Percentiles rank a stretch among this genome's conserved stretches.
Conservation (phyloP, 30 jellyfish, hydroid and myxozoan species). For the Pseudorhiza aurosa region DNA sequence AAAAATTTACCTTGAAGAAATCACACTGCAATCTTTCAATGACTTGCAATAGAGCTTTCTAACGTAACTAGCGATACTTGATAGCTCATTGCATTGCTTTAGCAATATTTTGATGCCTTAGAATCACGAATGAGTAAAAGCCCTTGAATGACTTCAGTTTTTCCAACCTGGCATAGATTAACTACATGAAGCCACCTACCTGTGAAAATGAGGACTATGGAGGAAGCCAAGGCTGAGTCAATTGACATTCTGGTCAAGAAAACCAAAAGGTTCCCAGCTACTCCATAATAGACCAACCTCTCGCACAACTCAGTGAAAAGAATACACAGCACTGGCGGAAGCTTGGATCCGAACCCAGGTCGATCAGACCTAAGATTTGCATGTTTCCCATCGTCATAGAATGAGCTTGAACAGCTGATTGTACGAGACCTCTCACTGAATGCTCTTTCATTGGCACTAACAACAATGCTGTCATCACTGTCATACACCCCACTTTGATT, state of each 20-base stretch:
- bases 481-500: too few relatives aligned
- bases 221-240: slow-evolving; percentile 48
- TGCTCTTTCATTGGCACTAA: background rate
- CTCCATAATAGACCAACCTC: slow-evolving; percentile 74
- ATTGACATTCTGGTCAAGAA: slow-evolving; percentile 48
- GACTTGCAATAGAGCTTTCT: too few relatives aligned
- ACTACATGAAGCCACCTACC: slow-evolving; percentile 26
- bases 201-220: slow-evolving; percentile 73
- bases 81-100: too few relatives aligned
- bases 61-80: too few relatives aligned
- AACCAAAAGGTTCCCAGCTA: slow-evolving; percentile 77
- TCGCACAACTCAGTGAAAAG: slow-evolving; percentile 83
- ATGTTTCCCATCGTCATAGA: background rate
- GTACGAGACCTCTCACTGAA: slow-evolving; percentile 60
- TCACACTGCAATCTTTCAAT: too few relatives aligned
- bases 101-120: too few relatives aligned
- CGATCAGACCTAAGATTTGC: background rate
- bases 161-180: too few relatives aligned
- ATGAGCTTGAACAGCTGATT: slow-evolving; percentile 35
- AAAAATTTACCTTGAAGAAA: too few relatives aligned
- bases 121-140: too few relatives aligned
- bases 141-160: too few relatives aligned
- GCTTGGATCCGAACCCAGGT: slow-evolving; percentile 35
- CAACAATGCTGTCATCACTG: background rate
- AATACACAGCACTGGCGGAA: slow-evolving; percentile 44